These are phyloP conservation scores for Tanytarsus gracilentus DNA, from an alignment of 2,888 invertebrate genomes.

Conservation along the genomic window DNA sequence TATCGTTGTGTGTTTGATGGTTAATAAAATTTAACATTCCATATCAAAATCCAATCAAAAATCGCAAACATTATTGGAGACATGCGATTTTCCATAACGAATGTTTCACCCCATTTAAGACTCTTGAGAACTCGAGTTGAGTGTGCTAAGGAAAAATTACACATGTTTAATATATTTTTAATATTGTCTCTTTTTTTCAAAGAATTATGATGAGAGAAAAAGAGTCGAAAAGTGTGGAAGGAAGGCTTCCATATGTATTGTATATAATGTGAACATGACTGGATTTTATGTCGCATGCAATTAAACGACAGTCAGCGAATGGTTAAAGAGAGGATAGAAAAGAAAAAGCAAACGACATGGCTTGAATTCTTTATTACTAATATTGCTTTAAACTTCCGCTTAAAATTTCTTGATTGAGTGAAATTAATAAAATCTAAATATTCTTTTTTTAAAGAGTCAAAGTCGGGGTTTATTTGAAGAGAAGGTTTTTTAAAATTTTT, in stretches of 20 bases:
- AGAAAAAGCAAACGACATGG: constrained; percentile 17
- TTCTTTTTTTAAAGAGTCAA: no score
- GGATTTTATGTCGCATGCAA: constrained; percentile 22
- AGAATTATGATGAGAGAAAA: background rate
- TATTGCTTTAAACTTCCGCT: constrained; percentile 25
- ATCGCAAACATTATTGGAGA: no score
- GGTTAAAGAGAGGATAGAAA: no score
- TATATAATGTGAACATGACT: constrained; percentile 11
- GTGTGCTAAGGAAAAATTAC: no score
- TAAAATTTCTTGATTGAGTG: constrained; percentile 11
- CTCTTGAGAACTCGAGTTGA: no score
- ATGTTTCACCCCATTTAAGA: no score
- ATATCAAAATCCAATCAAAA: no score
- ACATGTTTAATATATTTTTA: background rate
- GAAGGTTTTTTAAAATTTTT: no score
- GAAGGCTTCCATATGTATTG: background rate
- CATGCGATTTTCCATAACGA: no score
- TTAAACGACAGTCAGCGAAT: constrained; percentile 7
- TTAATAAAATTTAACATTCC: no score
- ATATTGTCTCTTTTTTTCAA: background rate
- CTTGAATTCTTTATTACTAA: constrained; percentile 24
- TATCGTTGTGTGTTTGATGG: no score
- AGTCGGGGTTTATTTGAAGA: no score
- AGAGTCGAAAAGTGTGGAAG: background rate
- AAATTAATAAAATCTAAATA: constrained; percentile 14